Evolutionary conservation across 2,797 vertebrate species (phyloP), one percentile per base, ranked within the genome.

Genomic region (Orientallactaga sibirica): DNA sequence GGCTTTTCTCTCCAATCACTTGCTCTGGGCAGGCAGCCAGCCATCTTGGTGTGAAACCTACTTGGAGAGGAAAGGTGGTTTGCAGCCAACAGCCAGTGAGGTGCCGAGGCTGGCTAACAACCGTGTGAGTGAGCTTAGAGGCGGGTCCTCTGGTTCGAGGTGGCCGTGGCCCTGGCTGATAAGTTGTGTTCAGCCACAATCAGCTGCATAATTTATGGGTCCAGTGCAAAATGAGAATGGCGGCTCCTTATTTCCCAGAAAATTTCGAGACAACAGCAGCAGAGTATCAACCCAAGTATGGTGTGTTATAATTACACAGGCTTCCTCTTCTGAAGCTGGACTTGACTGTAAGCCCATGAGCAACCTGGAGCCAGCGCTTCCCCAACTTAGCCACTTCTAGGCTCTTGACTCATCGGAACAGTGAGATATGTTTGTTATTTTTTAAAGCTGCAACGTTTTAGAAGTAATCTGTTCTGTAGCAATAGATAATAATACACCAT

Each of bases 151-250:
- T 8, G 25, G 66, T 48, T 16, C 67, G 22, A 61, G 71, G 33
- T 33, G 43, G 73, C 8, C 48, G 29, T 48, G 68, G 48, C 15
- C 3, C n/a, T 83, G 78, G 22, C 11, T 84, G 15, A 78, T 70
- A 52, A 74, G 37, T 27, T 55, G 75, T 84, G 55, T 77, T 52
- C 27, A 84, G 16, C 66, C 25, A 76, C 33, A 61, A 71, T 33
- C 25, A 66, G 95, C 27, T 82, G 48, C 24, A 16, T 66, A 71
- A 43, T 76, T 85, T 75, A 71, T 37, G 37, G 24, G 22, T 43
- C 37, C 27, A 64, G 55, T 58, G 67, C 27, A 62, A 92, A 91
- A 75, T 67, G 43, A 90, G 90, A 93, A 87, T 24, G 41, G 71
- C 29, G 7, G n/a, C 25, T 79, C 61, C 15, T 81, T 91, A 33